Conservation (phyloP, 2,888 invertebrate genomes). For the Eretmocerus hayati region DNA sequence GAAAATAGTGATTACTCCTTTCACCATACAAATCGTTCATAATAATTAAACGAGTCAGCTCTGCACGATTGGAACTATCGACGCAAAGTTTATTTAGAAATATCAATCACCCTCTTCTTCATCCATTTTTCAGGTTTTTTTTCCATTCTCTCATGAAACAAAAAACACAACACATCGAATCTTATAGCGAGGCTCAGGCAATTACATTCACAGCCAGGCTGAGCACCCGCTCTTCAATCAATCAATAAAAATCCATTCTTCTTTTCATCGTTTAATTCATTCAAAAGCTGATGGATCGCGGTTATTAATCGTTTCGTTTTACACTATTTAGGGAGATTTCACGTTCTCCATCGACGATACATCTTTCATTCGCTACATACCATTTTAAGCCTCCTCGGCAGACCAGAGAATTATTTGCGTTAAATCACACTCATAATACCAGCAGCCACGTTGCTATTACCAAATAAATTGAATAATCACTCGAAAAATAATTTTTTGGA, state of each 20-base stretch:
- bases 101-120: too few species aligned
- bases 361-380: background rate
- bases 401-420: conserved; percentile 9
- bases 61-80: too few species aligned
- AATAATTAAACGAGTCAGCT: too few species aligned
- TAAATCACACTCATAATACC: conserved; percentile 13
- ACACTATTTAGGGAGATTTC: too few species aligned
- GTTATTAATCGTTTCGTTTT: too few species aligned
- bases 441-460: too few species aligned
- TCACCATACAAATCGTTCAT: too few species aligned
- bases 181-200: conserved; percentile 41
- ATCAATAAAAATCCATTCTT: conserved; percentile 13
- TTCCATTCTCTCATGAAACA: conserved; percentile 2
- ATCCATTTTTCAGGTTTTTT: too few species aligned
- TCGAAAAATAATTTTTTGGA: background rate
- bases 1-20: too few species aligned
- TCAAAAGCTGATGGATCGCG: background rate
- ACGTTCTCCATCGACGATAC: background rate
- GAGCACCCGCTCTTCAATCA: conserved; percentile 34
- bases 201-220: conserved; percentile 47
- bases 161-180: conserved; percentile 18
- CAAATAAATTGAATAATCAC: background rate
- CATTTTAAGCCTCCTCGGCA: conserved; percentile 8
- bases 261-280: conserved; percentile 3
- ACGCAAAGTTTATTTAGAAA: too few species aligned